Evolutionary conservation across 2,797 vertebrate genomes (phyloP).

Genomic region (Alosa sapidissima): DNA sequence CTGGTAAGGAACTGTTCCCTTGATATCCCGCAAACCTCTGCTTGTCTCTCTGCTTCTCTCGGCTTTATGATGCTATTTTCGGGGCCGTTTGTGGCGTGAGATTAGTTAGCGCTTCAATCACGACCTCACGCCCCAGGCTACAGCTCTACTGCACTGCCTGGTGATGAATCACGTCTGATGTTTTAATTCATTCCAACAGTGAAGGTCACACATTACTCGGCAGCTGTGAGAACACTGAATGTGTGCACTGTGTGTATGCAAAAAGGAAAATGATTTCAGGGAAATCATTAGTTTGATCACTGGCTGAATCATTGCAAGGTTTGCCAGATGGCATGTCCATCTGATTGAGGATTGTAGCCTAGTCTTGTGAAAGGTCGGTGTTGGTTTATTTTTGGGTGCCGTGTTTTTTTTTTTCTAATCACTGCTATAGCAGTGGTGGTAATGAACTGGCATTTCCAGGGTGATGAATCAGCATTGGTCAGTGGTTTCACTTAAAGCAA

Average conservation of each 20-base stretch:
- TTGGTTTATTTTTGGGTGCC: neutral
- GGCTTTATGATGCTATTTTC: slow-evolving; percentile 16
- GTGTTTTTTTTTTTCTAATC: neutral
- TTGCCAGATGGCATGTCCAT: slow-evolving; percentile 1
- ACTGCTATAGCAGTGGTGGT: neutral
- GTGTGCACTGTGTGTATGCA: neutral
- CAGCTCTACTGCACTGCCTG: neutral
- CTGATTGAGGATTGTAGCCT: neutral
- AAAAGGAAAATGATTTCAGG: neutral
- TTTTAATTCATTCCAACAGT: slow-evolving; percentile 13
- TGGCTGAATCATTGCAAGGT: slow-evolving; percentile 4
- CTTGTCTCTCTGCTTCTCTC: slow-evolving; percentile 6
- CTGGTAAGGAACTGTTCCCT: neutral
- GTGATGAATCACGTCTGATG: neutral
- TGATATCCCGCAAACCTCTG: neutral
- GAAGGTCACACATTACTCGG: slow-evolving; percentile 13
- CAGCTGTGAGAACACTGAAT: neutral
- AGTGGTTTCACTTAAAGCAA: neutral
- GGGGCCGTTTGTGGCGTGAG: slow-evolving; percentile 5
- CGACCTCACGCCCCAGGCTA: neutral
- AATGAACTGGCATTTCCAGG: slow-evolving; percentile 16
- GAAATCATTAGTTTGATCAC: slow-evolving; percentile 15
- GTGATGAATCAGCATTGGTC: neutral
- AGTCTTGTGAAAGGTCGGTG: slow-evolving; percentile 6
- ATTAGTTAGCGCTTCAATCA: slow-evolving; percentile 20